Evolutionary conservation across 1,140 invertebrate species (phyloP), one percentile per base, ranked within the genome.

Genomic region (Drosophila sturtevanti): DNA sequence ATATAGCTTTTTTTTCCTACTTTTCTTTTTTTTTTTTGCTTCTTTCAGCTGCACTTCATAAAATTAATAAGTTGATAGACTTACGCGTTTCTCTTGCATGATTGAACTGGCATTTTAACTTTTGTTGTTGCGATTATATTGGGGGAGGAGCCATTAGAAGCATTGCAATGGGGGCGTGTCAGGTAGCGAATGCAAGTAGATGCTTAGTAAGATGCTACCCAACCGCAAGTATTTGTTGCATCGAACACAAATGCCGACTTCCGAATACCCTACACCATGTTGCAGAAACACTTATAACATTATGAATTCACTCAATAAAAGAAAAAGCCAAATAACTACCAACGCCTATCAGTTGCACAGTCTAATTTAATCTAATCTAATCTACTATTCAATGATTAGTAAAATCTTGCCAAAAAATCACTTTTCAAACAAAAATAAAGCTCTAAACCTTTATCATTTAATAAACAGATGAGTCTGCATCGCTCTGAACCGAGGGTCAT

Each of bases 31-130:
- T 44, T 10, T 51, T 63, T 27, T 63, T 55, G 35, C 68, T 56
- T 73, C 48, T 38, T 48, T 44, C 41, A 51, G 72, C 68, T 79
- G 79, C 79, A 89, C 89, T 91, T 91, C 79, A 90, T 90, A 68
- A 91, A 91, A 91, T 91, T 91, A 91, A 87, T 90, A 91, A 90
- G 81, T 82, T 89, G 81, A 90, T 86, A 82, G 77, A 86, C 77
- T 85, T 75, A 68, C 85, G 79, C 68, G 68, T 56, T 34, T 76
- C 63, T 70, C 66, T 62, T 74, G 72, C 63, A 65, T 76, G 77
- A 79, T 76, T 76, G 69, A 79, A 72, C 60, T 59, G 64, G 64
- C 72, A 78, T 74, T 56, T 56, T 56, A 27, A 56, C 54, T 48
- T 48, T 21, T 7, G 12, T 12, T 52, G 22, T 31, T 55, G 21